Percentiles rank a stretch among this genome's conserved stretches.
Conservation (phyloP, 2,113 vertebrate genomes). For the Xenopus laevis region DNA sequence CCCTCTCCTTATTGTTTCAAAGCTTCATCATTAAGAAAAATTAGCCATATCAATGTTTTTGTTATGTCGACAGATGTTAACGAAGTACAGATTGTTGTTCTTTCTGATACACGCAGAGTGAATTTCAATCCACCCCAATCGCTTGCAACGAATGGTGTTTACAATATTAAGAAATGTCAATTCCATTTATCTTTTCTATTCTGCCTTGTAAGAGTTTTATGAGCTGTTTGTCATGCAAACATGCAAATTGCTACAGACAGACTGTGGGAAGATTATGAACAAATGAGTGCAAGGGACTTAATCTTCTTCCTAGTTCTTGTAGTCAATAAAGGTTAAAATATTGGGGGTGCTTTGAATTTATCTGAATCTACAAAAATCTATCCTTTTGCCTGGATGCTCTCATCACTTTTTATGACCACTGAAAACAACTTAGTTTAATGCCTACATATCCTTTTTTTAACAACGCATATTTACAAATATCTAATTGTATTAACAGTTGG, state of each 20-base stretch:
- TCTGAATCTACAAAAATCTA: not conserved
- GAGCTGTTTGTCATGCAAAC: constrained; percentile 53
- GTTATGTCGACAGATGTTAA: constrained; percentile 68
- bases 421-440: not conserved
- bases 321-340: not conserved
- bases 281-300: not conserved
- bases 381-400: not conserved
- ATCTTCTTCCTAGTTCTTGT: no score
- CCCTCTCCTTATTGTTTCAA: constrained; percentile 57
- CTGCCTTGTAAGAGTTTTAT: constrained; percentile 44
- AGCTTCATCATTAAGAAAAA: constrained; percentile 67
- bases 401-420: no score
- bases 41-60: constrained; percentile 67
- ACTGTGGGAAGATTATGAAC: constrained; percentile 29
- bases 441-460: not conserved
- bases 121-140: constrained; percentile 63
- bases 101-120: constrained; percentile 61
- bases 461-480: not conserved
- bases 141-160: constrained; percentile 67
- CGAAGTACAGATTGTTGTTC: constrained; percentile 61
- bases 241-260: constrained; percentile 43
- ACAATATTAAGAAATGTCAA: constrained; percentile 66
- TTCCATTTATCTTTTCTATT: constrained; percentile 57
- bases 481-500: not conserved
- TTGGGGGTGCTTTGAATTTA: not conserved